These are phyloP conservation scores for Penaeus indicus DNA, from an alignment of 1,140 invertebrate genomes.

Conservation along the genomic window DNA sequence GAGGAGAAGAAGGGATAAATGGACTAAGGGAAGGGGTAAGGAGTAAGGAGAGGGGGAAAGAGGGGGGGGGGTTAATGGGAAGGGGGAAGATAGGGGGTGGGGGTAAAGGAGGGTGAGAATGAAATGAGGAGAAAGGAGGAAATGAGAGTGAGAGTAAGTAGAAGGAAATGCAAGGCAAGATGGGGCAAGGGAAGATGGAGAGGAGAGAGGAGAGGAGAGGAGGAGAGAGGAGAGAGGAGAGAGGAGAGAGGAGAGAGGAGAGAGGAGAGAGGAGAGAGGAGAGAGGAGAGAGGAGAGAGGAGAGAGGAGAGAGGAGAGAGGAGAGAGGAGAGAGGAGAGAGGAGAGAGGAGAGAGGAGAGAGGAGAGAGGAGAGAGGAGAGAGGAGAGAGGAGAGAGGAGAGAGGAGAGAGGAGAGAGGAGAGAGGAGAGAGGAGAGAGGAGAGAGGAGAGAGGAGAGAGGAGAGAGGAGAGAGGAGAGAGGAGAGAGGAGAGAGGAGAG, in stretches of 20 bases:
- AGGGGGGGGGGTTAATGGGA: too few species aligned
- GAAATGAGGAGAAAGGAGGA: too few species aligned
- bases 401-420: background rate
- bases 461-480: background rate
- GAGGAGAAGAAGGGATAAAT: background rate
- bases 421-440: background rate
- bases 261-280: background rate
- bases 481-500: background rate
- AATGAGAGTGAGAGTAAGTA: too few species aligned
- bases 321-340: background rate
- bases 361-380: background rate
- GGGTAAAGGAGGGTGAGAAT: too few species aligned
- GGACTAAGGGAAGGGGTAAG: background rate
- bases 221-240: background rate
- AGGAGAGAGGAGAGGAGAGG: background rate
- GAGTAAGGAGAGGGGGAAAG: background rate
- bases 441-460: background rate
- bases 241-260: background rate
- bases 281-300: background rate
- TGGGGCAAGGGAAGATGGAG: background rate
- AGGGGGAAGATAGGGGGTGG: too few species aligned
- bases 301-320: background rate
- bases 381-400: background rate
- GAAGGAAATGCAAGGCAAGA: too few species aligned
- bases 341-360: background rate